A percentile compares a stretch with the other conserved stretches of the same genome.
Conservation (phyloP, 2,797 vertebrate species). For the Amazona ochrocephala region DNA sequence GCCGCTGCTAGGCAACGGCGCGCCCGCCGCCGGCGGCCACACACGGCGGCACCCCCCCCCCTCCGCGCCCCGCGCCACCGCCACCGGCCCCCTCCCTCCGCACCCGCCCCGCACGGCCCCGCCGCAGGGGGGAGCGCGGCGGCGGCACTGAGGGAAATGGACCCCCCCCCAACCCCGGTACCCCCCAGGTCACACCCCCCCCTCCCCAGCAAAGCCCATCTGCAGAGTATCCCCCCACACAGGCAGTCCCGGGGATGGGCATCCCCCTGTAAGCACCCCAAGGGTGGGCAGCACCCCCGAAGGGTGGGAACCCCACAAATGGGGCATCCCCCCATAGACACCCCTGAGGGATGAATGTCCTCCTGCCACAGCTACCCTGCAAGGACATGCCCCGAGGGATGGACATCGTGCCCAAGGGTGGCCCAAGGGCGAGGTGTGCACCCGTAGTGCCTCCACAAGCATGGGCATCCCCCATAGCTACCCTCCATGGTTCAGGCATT, state of each 20-base stretch:
- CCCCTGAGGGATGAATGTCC: not conserved
- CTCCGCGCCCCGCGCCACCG: too few species aligned
- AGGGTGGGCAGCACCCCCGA: not conserved
- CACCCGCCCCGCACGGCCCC: not conserved
- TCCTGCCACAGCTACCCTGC: not conserved
- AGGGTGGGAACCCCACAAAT: not conserved
- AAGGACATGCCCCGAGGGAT: not conserved
- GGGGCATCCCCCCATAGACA: not conserved
- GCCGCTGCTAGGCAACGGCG: slow-evolving; percentile 40
- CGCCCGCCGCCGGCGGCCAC: slow-evolving; percentile 26
- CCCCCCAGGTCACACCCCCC: too few species aligned
- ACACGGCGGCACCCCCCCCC: not conserved
- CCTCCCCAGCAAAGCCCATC: too few species aligned
- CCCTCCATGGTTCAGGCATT: not conserved
- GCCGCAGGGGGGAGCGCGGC: not conserved
- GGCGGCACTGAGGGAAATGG: not conserved
- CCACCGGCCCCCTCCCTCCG: not conserved
- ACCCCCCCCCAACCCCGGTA: too few species aligned
- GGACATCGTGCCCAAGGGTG: not conserved
- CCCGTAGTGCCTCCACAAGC: accelerated
- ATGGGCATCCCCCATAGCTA: too few species aligned
- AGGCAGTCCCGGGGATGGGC: not conserved
- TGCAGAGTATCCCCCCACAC: not conserved
- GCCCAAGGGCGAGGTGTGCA: too few species aligned
- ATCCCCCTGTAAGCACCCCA: not conserved